Evolutionary conservation across 2,888 invertebrate genomes (phyloP), one percentile per base, ranked within the genome.

Genomic region (Digitonthophagus gazella): DNA sequence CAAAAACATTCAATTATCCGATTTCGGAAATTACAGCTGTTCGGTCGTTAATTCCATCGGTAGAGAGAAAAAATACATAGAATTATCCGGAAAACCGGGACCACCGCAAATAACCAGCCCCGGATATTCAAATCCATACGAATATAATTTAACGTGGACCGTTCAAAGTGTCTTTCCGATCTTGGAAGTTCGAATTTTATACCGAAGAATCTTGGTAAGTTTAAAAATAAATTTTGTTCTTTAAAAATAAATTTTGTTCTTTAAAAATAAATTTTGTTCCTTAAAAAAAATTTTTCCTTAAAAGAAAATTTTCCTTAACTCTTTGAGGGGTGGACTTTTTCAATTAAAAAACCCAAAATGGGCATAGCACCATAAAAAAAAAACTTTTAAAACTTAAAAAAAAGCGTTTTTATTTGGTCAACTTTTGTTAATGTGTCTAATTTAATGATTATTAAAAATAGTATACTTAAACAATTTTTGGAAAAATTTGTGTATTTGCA

Each of bases 81-180:
- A 88, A 77, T 83, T 90, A 54, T 88, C 88, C 11, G 90, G 90
- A 8, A 85, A 87, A 71, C 90, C 90, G 0, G 88, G 89, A 2
- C 87, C 88, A 15, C 88, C 89, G 0, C 85, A 86, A 73, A 87
- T 90, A 72, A 84, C 87, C 70, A 89, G 88, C 70, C 85, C 88
- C 0, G 86, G 86, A 0, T 84, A 87, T 75, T 88, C 89, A 18
- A 85, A 86, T 71, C 84, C 87, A 58, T 86, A 88, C 78, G 86
- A 87, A 70, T 90, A 89, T 79, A 88, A 88, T 75, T 80, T 90
- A 64, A 87, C 87, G 20, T 90, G 90, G 89, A 85, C 85, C 66
- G 88, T 90, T 44, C 89, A 90, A 76, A 89, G 89, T 4, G 89
- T 89, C 74, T 88, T 89, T 66, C 86, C 87, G 1, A 84, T 90